Evolutionary conservation across 1,140 invertebrate species (phyloP), one percentile per base, ranked within the genome.

Genomic region (Caligus rogercresseyi): DNA sequence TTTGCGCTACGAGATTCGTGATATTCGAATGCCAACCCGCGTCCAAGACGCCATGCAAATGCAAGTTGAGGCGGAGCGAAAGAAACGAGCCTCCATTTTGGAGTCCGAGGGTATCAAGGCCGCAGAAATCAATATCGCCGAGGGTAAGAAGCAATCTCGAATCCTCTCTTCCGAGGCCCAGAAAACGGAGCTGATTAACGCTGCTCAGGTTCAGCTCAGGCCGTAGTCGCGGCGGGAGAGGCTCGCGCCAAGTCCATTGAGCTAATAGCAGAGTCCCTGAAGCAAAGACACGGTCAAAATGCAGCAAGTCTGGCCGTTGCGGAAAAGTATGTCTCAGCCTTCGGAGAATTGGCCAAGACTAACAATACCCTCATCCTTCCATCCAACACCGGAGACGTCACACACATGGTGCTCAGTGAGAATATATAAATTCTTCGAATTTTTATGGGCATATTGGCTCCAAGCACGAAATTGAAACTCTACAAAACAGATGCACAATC

Each of bases 31-130:
- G 67, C 96, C 96, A 7, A 73, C 76, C 1, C 81, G 90, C 72
- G 88, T 99, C 2, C 90, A 96, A 70, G 93, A 97, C 77, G 95
- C 95, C 3, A 98, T 99, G 95, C 95, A 98, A 75, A 97, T 97
- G 91, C 95, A 98, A 78, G 92, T 98, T 0, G 94, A 98, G 77
- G 94, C 94, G 0, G 95, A 98, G 74, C 75, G 96, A 57, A 85
- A 87, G 70, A 99, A 99, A 74, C 78, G 96, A 70, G 96, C 96
- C 0, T 84, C 88, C 15, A 89, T 99, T 72, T 77, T 98, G 63
- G 93, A 98, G 75, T 98, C 93, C 0, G 95, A 99, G 78, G 93
- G 92, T 72, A 77, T 84, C 1, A 76, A 92, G 62, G 89, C 92
- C 70, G 89, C 93, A 2, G 89, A 96, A 64, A 95, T 99, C 52